These are phyloP conservation scores for Hirtodrosophila duncani DNA, from an alignment of 2,888 invertebrate genomes.

Conservation along the genomic window DNA sequence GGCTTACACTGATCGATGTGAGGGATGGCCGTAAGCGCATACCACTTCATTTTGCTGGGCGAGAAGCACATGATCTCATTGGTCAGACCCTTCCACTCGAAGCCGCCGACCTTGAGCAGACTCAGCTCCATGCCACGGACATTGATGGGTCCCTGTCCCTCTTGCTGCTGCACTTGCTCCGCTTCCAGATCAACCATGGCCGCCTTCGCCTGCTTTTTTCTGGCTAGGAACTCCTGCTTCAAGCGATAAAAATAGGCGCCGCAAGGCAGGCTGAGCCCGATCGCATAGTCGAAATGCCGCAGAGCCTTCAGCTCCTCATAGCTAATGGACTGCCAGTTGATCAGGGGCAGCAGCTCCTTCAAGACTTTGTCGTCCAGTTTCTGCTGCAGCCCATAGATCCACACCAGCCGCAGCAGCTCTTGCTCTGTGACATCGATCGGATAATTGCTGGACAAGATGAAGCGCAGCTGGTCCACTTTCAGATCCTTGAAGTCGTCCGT, in stretches of 20 bases:
- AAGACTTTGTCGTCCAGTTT: conserved; percentile 35
- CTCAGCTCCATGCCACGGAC: conserved; percentile 84
- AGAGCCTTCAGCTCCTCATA: conserved; percentile 33
- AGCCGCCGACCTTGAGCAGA: conserved; percentile 85
- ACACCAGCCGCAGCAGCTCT: conserved; percentile 49
- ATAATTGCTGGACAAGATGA: conserved; percentile 82
- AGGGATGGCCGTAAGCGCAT: conserved; percentile 83
- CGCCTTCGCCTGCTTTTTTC: conserved; percentile 9
- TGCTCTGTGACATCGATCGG: conserved; percentile 81
- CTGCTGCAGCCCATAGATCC: conserved; percentile 40
- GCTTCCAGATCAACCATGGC: not conserved
- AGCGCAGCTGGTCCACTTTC: conserved; percentile 81
- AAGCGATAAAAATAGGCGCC: conserved; percentile 4
- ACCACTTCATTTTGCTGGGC: conserved; percentile 81
- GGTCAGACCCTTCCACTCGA: conserved; percentile 83
- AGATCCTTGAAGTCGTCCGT: conserved; percentile 82
- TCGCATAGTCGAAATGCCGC: conserved; percentile 34
- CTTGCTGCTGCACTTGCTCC: not conserved
- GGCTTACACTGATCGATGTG: conserved; percentile 84
- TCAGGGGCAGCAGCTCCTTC: conserved; percentile 37
- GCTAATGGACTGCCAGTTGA: conserved; percentile 46
- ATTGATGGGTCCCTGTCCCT: conserved; percentile 75
- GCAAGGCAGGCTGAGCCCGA: conserved; percentile 28
- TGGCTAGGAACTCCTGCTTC: conserved; percentile 26
- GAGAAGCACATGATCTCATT: conserved; percentile 85